A percentile compares a stretch with the other conserved stretches of the same genome.
Evolutionary conservation across 2,888 invertebrate species (phyloP).

Genomic region (Cecidostiba fungosa): DNA sequence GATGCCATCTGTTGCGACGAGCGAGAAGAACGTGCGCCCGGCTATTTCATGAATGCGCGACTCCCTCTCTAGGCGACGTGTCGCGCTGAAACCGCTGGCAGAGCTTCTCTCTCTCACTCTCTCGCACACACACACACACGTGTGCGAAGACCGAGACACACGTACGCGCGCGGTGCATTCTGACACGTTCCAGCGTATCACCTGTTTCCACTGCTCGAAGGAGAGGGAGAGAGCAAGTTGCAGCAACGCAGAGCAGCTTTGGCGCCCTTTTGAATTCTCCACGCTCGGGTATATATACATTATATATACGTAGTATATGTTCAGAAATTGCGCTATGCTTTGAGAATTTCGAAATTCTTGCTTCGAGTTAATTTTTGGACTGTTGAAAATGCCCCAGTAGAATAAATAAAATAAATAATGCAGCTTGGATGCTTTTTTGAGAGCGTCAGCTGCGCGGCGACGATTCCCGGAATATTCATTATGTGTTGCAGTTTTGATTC

Average conservation of each 20-base stretch:
- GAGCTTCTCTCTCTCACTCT: conserved; percentile 45
- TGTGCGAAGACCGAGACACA: not conserved
- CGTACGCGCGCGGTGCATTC: conserved; percentile 67
- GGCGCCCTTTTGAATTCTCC: conserved; percentile 43
- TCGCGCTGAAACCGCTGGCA: conserved; percentile 56
- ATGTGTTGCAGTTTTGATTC: conserved; percentile 57
- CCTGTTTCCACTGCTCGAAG: conserved; percentile 62
- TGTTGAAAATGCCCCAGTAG: too few species aligned
- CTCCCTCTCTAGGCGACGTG: conserved; percentile 57
- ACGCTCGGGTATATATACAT: not conserved
- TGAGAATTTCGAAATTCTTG: not conserved
- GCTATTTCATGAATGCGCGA: conserved; percentile 73
- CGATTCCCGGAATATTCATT: conserved; percentile 27
- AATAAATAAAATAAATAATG: too few species aligned
- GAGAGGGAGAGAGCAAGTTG: not conserved
- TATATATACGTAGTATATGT: not conserved
- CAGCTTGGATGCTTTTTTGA: not conserved
- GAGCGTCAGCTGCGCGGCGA: too few species aligned
- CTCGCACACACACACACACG: not conserved
- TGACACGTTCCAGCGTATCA: conserved; percentile 70
- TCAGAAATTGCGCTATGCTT: not conserved
- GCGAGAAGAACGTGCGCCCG: conserved; percentile 69
- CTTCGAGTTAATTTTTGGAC: not conserved
- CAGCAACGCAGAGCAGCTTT: not conserved
- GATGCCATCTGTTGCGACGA: conserved; percentile 70